phyloP scores from a whole-genome alignment of 64 coral and sea anemone genomes.

The Hydrozoanthus tunicans region DNA sequence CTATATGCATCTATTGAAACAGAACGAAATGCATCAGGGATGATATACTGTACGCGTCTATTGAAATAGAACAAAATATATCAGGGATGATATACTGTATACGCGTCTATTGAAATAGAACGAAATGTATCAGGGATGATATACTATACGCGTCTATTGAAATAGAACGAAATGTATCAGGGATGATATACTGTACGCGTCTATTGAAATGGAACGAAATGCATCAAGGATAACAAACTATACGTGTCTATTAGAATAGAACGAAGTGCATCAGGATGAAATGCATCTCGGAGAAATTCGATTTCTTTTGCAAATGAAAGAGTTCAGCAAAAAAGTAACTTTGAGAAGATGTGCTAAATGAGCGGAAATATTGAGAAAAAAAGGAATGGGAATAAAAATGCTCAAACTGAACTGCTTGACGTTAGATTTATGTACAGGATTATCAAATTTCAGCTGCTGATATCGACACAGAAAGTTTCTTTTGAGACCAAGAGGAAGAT shows the following conservation, averaged over 20 bases:
- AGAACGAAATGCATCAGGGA: background rate
- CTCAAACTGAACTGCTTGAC: no score
- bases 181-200: background rate
- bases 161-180: background rate
- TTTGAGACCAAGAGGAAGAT: no score
- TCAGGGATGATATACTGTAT: background rate
- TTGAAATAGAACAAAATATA: background rate
- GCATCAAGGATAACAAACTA: background rate
- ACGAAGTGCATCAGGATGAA: background rate
- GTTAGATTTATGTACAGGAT: no score
- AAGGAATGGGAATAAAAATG: no score
- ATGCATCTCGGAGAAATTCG: background rate
- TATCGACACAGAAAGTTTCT: background rate
- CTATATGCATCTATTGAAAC: background rate
- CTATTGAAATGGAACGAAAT: background rate
- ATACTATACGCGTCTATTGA: background rate
- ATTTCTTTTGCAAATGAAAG: no score
- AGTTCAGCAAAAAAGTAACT: no score
- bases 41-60: background rate
- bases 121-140: background rate
- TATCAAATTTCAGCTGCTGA: background rate
- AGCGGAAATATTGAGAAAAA: no score
- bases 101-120: background rate
- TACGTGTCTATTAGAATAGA: background rate
- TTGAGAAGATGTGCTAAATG: no score